Conservation (phyloP, 2,113 vertebrate genomes). For the Turdus rufiventris region DNA sequence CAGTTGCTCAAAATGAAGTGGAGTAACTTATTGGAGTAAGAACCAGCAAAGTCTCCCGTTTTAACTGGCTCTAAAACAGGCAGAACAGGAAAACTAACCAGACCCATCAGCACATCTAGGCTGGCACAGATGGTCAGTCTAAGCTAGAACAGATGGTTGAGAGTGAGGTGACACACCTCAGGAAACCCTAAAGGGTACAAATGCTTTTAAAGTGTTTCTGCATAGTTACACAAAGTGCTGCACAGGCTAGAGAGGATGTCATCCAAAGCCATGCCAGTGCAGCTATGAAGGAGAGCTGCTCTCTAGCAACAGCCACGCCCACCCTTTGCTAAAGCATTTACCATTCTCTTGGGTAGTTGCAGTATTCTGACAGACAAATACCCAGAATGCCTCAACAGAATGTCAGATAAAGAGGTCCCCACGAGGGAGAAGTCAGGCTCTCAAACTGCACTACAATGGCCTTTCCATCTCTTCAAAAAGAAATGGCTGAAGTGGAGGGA, state of each 20-base stretch:
- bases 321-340: background rate
- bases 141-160: background rate
- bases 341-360: background rate
- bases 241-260: background rate
- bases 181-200: background rate
- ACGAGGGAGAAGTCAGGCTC: background rate
- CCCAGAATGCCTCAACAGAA: background rate
- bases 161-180: background rate
- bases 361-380: background rate
- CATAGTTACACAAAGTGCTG: background rate
- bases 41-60: background rate
- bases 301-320: background rate
- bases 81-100: background rate
- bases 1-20: background rate
- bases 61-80: background rate
- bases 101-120: background rate
- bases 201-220: background rate
- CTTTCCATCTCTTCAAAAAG: background rate
- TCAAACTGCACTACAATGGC: background rate
- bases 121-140: background rate
- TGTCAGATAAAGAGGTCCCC: background rate
- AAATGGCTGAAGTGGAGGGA: background rate
- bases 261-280: background rate
- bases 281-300: background rate
- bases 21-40: background rate